A percentile compares a stretch with the other conserved stretches of the same genome.
These are phyloP conservation scores for Amphilophus citrinellus DNA, from an alignment of 2,113 vertebrate genomes.

Conservation along the genomic window DNA sequence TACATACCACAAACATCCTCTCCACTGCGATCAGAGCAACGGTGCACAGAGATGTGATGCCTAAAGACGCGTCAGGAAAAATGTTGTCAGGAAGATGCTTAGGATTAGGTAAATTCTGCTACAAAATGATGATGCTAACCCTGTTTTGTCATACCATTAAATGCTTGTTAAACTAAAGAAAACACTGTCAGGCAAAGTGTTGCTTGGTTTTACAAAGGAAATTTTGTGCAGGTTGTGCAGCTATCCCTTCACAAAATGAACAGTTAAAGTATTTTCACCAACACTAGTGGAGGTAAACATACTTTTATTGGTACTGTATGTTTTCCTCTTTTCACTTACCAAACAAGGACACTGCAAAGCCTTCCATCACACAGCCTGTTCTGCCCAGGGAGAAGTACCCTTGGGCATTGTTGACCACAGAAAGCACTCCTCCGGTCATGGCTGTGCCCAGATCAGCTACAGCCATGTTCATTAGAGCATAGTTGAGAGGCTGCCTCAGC, in stretches of 20 bases:
- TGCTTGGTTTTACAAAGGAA: background rate
- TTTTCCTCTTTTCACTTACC: constrained; percentile 67
- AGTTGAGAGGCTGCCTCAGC: constrained; percentile 81
- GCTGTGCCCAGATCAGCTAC: constrained; percentile 80
- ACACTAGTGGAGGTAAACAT: background rate
- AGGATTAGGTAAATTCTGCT: too few relatives aligned
- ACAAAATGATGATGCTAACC: too few relatives aligned
- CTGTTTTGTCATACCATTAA: too few relatives aligned
- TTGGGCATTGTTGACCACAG: constrained; percentile 79
- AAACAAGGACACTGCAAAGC: constrained; percentile 81
- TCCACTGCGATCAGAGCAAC: constrained; percentile 83
- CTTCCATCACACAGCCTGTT: constrained; percentile 80
- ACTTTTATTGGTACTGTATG: background rate
- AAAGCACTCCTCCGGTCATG: constrained; percentile 74
- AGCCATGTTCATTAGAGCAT: constrained; percentile 82
- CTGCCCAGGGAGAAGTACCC: constrained; percentile 80
- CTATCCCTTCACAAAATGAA: background rate
- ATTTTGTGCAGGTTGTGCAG: background rate
- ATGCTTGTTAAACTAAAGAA: background rate
- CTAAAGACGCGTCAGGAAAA: constrained; percentile 44
- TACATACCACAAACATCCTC: constrained; percentile 80
- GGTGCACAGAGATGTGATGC: constrained; percentile 81
- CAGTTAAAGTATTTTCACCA: background rate
- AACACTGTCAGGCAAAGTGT: background rate
- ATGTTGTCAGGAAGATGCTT: background rate